These are phyloP conservation scores for Chroicocephalus ridibundus DNA, from an alignment of 2,113 vertebrate species.

Conservation along the genomic window DNA sequence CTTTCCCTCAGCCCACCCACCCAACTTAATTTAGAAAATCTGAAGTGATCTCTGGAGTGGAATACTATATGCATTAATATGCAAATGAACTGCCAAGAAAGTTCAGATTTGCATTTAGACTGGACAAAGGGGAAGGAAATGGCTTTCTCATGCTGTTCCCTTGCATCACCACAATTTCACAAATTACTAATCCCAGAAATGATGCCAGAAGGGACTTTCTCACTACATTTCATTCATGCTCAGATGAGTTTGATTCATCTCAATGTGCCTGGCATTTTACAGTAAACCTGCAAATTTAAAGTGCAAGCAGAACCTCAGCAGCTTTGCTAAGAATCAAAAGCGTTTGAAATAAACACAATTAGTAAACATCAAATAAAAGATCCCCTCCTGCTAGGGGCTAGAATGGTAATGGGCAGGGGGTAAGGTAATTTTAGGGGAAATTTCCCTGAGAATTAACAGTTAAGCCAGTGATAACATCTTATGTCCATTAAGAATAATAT, in stretches of 20 bases:
- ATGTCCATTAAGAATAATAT: not conserved
- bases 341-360: slow-evolving; percentile 58
- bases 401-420: not conserved
- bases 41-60: slow-evolving; percentile 76
- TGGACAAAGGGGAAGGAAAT: slow-evolving; percentile 73
- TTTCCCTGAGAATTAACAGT: not conserved
- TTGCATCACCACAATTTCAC: slow-evolving; percentile 65
- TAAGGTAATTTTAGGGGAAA: not conserved
- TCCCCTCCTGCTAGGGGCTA: not conserved
- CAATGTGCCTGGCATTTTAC: slow-evolving; percentile 55
- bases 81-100: slow-evolving; percentile 76
- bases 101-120: slow-evolving; percentile 82
- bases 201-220: slow-evolving; percentile 65
- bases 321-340: slow-evolving; percentile 23
- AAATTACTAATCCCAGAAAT: slow-evolving; percentile 74
- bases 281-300: slow-evolving; percentile 49
- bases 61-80: slow-evolving; percentile 72
- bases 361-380: slow-evolving; percentile 22
- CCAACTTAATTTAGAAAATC: slow-evolving; percentile 72
- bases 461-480: not conserved
- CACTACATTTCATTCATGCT: slow-evolving; percentile 57
- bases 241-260: slow-evolving; percentile 62
- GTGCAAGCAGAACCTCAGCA: slow-evolving; percentile 2
- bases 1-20: slow-evolving; percentile 58
- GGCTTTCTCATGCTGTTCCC: slow-evolving; percentile 65